Evolutionary conservation across 2,888 invertebrate species (phyloP), one percentile per base, ranked within the genome.

Genomic region (Platerodrilus igneus): DNA sequence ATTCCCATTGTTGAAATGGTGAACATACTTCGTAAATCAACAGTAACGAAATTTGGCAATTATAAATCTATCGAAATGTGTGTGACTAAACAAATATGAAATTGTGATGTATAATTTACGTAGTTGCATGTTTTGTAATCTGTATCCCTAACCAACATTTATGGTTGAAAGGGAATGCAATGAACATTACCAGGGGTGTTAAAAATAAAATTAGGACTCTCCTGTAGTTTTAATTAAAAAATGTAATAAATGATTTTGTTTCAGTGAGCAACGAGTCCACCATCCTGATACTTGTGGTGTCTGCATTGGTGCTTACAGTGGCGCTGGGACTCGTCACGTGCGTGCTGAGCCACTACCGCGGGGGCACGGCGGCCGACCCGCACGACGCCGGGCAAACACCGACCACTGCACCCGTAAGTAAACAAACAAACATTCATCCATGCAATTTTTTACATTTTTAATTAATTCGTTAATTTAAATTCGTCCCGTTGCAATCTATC

Each of bases 311-410:
- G 55, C 54, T 63, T 52, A 61, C 63, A 51, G 57, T 60, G 53
- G 60, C 62, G 45, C 59, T 65, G 60, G 64, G 65, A 55, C 62
- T 66, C 57, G 62, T 63, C 73, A 72, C 70, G 72, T 74, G 72
- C 64, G 60, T 71, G 70, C 73, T 75, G 74, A 75, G 72, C 73
- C 75, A 75, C 71, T 75, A 76, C 72, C 75, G 75, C 73, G 55
- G 59, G 55, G 56, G 56, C 52, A 57, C 60, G 58, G 59, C 60
- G 52, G 58, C 62, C 58, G 56, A 59, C 56, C 62, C 63, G 60
- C 59, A 62, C 57, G 58, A 62, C 62, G 62, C 57, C 61, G 62
- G 60, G 57, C 61, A 58, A 57, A 60, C 62, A 60, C 62, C 63
- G 60, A 63, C 60, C 59, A 59, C 63, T 58, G 62, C 64, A 66